Evolutionary conservation across 2,113 vertebrate genomes (phyloP).

Genomic region (Taxidea taxus): DNA sequence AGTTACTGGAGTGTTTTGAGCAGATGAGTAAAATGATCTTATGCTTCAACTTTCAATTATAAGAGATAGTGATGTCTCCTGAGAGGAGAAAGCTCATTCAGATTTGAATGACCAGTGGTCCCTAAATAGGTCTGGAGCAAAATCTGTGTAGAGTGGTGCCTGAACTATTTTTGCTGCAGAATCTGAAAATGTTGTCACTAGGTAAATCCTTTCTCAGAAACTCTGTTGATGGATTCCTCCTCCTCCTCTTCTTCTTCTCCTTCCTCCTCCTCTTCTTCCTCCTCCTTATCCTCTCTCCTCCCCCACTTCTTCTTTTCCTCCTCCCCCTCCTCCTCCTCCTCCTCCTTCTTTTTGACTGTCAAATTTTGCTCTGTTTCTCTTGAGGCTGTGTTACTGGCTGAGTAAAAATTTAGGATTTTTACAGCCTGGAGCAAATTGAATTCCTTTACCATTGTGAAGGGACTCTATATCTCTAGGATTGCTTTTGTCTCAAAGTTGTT

Average conservation of each 20-base stretch:
- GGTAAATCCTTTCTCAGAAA: no score
- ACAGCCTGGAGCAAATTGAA: not conserved
- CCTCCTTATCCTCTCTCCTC: no score
- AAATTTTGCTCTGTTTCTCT: not conserved
- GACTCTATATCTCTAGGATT: not conserved
- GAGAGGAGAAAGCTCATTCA: not conserved
- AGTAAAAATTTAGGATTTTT: not conserved
- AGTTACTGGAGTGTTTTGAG: not conserved
- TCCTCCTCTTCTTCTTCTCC: no score
- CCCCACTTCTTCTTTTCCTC: not conserved
- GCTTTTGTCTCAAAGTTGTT: not conserved
- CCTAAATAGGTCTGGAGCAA: not conserved
- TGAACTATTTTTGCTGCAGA: not conserved
- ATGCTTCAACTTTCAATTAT: not conserved
- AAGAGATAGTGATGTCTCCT: not conserved
- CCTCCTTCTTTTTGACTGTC: not conserved
- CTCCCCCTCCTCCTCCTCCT: not conserved
- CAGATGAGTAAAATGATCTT: not conserved
- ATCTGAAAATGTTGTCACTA: not conserved
- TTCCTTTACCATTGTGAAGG: not conserved
- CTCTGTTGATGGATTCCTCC: no score
- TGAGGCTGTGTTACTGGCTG: not conserved
- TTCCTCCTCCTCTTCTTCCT: not conserved
- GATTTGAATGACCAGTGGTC: not conserved
- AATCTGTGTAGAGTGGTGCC: no score